Evolutionary conservation across 2,113 vertebrate genomes (phyloP).

Genomic region (Andinoacara biseriatus): DNA sequence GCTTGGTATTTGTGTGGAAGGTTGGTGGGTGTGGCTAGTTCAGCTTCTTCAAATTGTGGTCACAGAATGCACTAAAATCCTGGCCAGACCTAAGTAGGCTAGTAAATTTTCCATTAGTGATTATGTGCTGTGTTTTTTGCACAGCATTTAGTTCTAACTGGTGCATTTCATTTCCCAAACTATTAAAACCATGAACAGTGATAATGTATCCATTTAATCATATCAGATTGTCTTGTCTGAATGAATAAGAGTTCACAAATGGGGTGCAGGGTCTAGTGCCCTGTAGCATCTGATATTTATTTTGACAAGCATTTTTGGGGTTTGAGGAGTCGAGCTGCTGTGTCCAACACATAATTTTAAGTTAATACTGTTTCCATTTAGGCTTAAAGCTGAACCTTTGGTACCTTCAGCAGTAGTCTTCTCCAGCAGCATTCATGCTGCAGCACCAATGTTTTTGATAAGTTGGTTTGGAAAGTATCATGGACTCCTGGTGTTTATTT

Average conservation of each 20-base stretch:
- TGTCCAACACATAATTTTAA: not conserved
- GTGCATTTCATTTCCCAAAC: not conserved
- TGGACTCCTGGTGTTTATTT: constrained; percentile 4
- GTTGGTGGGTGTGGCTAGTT: not conserved
- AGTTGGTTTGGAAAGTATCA: not conserved
- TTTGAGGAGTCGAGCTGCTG: not conserved
- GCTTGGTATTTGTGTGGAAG: constrained; percentile 14
- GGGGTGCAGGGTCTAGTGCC: not conserved
- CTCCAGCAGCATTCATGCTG: not conserved
- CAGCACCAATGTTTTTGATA: not conserved
- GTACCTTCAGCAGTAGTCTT: not conserved
- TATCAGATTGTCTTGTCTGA: not conserved
- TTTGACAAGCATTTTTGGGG: not conserved
- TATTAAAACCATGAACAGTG: not conserved
- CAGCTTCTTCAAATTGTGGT: not conserved
- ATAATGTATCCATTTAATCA: not conserved
- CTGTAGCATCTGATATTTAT: not conserved
- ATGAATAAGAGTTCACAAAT: not conserved
- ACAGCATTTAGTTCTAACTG: not conserved
- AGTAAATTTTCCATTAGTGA: constrained; percentile 56
- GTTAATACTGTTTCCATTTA: constrained; percentile 13
- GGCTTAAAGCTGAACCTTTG: not conserved
- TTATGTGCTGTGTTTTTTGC: constrained; percentile 7
- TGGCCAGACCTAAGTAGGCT: not conserved
- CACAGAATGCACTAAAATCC: constrained; percentile 26